Base-by-base conservation (phyloP, 2,113 vertebrate genomes). In the Cheirogaleus medius region DNA sequence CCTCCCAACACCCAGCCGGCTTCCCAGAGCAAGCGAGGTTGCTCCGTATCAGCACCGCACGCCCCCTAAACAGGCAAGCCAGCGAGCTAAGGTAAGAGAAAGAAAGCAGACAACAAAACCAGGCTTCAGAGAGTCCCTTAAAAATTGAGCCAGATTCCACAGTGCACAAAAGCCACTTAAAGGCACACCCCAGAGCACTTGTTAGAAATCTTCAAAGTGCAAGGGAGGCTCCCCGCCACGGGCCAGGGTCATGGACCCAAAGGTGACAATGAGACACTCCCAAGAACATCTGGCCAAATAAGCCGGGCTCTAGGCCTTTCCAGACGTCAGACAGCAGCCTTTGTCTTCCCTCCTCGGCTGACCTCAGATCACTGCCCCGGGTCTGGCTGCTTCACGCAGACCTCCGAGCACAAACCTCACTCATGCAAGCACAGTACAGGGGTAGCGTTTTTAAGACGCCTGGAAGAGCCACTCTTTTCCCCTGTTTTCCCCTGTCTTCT, bases 271-370 rank as follows among this genome's bases (percentile, higher is more conserved):
- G 96, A 98, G 97, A 97, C 96, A 96, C 97, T 98, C 97, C 96
- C 95, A 96, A 95, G 94, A 98, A 98, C 97, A 98, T 98, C 98
- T 98, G 97, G 97, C 92, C 98, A 97, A 98, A 95, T 97, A 97
- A 74, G 83, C 93, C 80, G 82, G 95, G 96, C 68, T 32, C 21
- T 74, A 95, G 97, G 84, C 96, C 97, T 97, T 98, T 98, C 97
- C 97, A 95, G 15, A 86, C 4, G 90, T 93, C 71, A 94, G 93
- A 95, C 91, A 95, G 88, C 49, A 86, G 95, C 97, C 96, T 8
- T 0, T 63, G 87, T 94, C 92, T 96, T 97, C 97, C 87, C 97
- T 97, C 94, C 27, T 32, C 1, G 47, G 6, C 37, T 39, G 34
- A 18, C 66, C 34, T 69, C 34, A 1, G 66, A 69, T 37, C 34